A percentile compares a stretch with the other conserved stretches of the same genome.
These are phyloP conservation scores for Strix uralensis DNA, from an alignment of 2,113 vertebrate genomes.

Conservation along the genomic window DNA sequence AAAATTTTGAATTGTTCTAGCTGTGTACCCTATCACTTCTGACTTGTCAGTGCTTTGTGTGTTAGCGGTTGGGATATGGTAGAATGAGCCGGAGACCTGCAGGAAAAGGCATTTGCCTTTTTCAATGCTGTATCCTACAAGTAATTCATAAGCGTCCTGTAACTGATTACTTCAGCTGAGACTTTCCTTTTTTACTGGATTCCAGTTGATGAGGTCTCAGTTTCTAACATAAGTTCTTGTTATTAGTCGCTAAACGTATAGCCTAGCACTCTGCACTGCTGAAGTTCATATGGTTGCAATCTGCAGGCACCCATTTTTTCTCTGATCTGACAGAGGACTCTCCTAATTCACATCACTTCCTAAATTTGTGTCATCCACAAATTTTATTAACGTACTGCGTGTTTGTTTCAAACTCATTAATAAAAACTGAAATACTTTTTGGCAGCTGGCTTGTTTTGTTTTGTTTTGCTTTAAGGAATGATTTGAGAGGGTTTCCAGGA, in stretches of 20 bases:
- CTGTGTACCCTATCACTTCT: neutral
- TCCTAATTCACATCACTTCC: neutral
- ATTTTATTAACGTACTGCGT: neutral
- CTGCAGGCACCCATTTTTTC: neutral
- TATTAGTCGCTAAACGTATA: neutral
- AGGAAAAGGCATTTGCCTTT: neutral
- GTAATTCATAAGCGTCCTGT: neutral
- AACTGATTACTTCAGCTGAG: neutral
- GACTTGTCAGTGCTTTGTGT: neutral
- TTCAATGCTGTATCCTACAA: neutral
- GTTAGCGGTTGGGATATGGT: neutral
- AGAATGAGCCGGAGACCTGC: neutral
- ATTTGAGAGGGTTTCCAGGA: neutral
- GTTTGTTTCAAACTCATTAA: neutral
- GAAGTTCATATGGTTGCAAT: neutral
- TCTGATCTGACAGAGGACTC: neutral
- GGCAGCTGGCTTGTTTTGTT: neutral
- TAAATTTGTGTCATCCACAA: neutral
- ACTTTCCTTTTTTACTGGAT: neutral
- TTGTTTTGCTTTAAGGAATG: neutral
- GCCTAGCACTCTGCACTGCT: neutral
- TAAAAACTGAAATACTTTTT: neutral
- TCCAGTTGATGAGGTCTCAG: neutral
- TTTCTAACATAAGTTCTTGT: neutral
- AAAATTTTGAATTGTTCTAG: neutral